Evolutionary conservation across 1,140 invertebrate species (phyloP), one percentile per base, ranked within the genome.

Genomic region (Zaprionus africanus): DNA sequence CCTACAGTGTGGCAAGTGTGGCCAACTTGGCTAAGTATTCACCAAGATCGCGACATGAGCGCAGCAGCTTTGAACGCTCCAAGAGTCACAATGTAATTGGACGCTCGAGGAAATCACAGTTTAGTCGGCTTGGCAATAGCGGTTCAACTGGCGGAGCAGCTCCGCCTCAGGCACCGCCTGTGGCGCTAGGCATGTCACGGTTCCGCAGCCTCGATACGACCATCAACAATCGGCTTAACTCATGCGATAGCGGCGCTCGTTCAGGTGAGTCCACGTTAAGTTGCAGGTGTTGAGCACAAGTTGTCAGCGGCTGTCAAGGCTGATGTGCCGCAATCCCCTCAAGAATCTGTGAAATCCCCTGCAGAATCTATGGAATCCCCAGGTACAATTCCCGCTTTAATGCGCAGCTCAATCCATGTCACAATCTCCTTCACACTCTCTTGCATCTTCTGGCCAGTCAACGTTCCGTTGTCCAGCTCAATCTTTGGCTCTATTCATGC

Each of bases 241-340:
- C 92, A 12, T 93, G 92, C 61, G 92, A 93, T 61, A 93, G 92
- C 31, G 92, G 92, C 15, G 92, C 92, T 11, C 73, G 92, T 79
- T 93, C 92, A 77, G 92, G 92, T 93, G 49, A 81, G 87, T 79
- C 41, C n/a, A 5, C 0, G 1, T 51, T 15, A 34, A 54, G 60
- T 0, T 51, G 9, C 22, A 24, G 19, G 38, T 17, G 38, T 15
- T 6, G 15, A n/a, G 38, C 38, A 41, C 13, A 13, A 5, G 17
- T 19, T 51, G 46, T 24, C 46, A 19, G n/a, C 46, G 12, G 19
- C 46, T 51, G 46, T 24, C 46, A 46, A 46, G 1, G 0, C 41
- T 41, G 38, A n/a, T 41, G 38, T 41, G 38, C 15, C 38, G 7
- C n/a, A 41, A 41, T 41, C 15, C 38, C 6, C 15, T n/a, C 0